Percentiles rank a stretch among this genome's conserved stretches.
Evolutionary conservation across 2,797 vertebrate genomes (phyloP).

Genomic region (Notamacropus eugenii): DNA sequence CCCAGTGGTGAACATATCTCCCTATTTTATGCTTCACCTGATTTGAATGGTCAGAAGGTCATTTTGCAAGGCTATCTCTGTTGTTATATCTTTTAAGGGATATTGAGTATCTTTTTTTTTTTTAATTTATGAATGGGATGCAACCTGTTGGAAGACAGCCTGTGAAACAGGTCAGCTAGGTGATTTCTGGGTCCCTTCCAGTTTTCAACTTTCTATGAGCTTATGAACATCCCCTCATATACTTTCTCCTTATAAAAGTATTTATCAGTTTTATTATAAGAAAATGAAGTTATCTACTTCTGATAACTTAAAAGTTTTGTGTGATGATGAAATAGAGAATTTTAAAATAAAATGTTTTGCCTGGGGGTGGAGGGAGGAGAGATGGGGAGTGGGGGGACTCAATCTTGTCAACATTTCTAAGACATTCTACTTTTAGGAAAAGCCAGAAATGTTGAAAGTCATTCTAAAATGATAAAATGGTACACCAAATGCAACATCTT

Average conservation of each 20-base stretch:
- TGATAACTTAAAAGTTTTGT: neutral
- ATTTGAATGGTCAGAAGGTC: neutral
- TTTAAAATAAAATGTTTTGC: slow-evolving; percentile 6
- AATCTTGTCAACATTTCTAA: neutral
- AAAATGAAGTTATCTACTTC: neutral
- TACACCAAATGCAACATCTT: neutral
- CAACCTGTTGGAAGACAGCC: neutral
- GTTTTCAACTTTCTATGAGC: neutral
- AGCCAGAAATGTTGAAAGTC: slow-evolving; percentile 3
- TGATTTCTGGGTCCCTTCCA: neutral
- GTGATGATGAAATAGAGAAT: slow-evolving; percentile 6
- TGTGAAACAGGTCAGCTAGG: neutral
- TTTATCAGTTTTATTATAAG: neutral
- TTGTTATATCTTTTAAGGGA: neutral
- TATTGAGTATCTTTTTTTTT: neutral
- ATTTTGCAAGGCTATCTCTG: neutral
- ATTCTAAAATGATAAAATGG: slow-evolving; percentile 23
- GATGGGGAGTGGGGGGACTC: neutral
- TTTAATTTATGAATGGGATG: neutral
- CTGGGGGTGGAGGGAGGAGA: neutral
- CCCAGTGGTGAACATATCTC: too few species aligned
- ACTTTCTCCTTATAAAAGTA: neutral
- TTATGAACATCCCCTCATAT: neutral
- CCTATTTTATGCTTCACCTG: neutral
- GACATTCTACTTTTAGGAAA: neutral